Conservation (phyloP, 1,140 invertebrate genomes). For the Leptopilina clavipes region DNA sequence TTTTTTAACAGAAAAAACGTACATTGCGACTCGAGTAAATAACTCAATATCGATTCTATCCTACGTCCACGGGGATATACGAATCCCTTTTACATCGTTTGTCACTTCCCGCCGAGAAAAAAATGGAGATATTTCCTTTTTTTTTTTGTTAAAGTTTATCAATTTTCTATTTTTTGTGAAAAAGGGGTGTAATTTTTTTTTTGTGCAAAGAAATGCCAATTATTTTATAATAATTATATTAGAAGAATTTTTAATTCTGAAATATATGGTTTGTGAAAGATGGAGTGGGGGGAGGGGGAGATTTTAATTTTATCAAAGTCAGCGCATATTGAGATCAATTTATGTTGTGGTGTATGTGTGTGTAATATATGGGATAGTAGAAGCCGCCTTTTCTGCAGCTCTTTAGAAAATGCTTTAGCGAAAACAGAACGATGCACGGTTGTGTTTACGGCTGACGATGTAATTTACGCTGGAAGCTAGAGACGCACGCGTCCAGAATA, state of each 20-base stretch:
- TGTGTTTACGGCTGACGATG: conserved; percentile 29
- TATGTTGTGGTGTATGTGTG: no score
- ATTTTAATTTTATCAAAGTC: no score
- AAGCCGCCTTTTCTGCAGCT: conserved; percentile 4
- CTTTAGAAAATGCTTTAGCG: conserved; percentile 23
- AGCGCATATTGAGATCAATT: no score
- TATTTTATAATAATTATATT: no score
- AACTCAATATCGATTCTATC: conserved; percentile 69
- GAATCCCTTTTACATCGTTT: conserved; percentile 53
- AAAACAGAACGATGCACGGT: conserved; percentile 24
- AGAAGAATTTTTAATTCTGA: no score
- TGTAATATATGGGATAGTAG: not conserved
- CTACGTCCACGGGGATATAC: conserved; percentile 59
- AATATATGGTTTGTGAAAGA: no score
- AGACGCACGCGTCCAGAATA: conserved; percentile 23
- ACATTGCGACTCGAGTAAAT: conserved; percentile 64
- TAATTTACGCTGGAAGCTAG: conserved; percentile 29
- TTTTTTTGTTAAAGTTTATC: not conserved
- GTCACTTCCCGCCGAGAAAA: conserved; percentile 46
- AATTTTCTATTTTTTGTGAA: conserved; percentile 34
- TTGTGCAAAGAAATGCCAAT: no score
- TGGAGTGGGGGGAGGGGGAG: no score
- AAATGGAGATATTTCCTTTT: not conserved
- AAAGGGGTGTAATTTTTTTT: not conserved
- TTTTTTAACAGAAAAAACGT: conserved; percentile 56